Conservation (phyloP, 1,140 invertebrate species). For the Melitaea cinxia region DNA sequence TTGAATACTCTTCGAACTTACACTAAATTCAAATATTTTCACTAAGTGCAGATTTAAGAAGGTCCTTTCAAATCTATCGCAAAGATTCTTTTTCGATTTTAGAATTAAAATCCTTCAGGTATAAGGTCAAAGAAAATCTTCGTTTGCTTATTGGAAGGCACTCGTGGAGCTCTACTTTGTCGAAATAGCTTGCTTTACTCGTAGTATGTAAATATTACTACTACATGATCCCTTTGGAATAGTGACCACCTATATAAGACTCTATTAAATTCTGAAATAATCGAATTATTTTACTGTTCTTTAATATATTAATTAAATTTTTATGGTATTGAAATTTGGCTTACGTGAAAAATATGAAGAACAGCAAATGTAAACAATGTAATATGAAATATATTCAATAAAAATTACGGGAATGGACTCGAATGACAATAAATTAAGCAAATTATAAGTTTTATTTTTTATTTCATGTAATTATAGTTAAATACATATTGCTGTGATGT, state of each 20-base stretch:
- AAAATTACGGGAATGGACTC: too few species aligned
- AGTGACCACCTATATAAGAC: neutral
- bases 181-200: neutral
- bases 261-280: neutral
- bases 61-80: conserved; percentile 52
- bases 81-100: conserved; percentile 48
- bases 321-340: too few species aligned
- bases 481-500: too few species aligned
- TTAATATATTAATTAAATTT: too few species aligned
- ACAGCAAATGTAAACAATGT: too few species aligned
- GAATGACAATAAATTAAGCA: too few species aligned
- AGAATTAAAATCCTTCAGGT: conserved; percentile 43
- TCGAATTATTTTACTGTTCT: too few species aligned
- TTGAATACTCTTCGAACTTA: conserved; percentile 42
- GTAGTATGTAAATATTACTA: neutral
- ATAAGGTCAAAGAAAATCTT: conserved; percentile 43
- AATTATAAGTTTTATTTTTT: too few species aligned
- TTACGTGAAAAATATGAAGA: too few species aligned
- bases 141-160: conserved; percentile 24
- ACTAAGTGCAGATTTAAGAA: conserved; percentile 57
- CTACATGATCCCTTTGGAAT: neutral
- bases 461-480: too few species aligned
- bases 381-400: too few species aligned
- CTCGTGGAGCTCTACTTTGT: conserved; percentile 5
- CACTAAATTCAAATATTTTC: conserved; percentile 66